Evolutionary conservation across 2,888 invertebrate genomes (phyloP), one percentile per base, ranked within the genome.

Genomic region (Synergus laeviventris): DNA sequence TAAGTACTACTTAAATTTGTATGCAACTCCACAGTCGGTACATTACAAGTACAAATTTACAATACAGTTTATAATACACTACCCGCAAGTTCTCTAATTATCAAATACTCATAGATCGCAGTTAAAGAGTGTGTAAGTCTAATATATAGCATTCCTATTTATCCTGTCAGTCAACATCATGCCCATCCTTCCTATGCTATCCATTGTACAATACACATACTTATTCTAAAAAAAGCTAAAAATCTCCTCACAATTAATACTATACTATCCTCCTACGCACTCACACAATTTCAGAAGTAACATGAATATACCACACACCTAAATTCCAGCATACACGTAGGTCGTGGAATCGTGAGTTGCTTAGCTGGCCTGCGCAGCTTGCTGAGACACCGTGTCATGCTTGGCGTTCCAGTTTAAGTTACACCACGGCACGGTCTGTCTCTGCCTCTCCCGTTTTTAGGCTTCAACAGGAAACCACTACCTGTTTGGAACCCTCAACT

Each of bases 391-490:
- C 80, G 85, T 86, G 84, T 86, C 86, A 85, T 83, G 86, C 85
- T 84, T 84, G 76, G 82, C 85, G 87, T 89, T 88, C 86, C 87
- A 89, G 89, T 89, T 86, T 83, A 83, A 86, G 84, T 86, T 83
- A 79, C 84, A 83, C 87, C 84, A 84, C 83, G 86, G 82, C 79
- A 81, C 84, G 84, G 82, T 80, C 78, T 81, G 81, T 75, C 62
- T 56, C 54, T 74, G 64, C 39, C 76, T 74, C 73, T 66, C 36
- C 64, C n/a, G 49, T 36, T 75, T 59, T 66, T 54, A 56, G 45
- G 36, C 38, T 60, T 42, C 56, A 64, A 66, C 39, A 21, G 39
- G 39, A 66, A 66, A 42, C 45, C 21, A 70, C 11, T 70, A 49
- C 31, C 45, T 70, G 49, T 49, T 70, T 59, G 59, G 59, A 21